Evolutionary conservation across 2,113 vertebrate species (phyloP).

Genomic region (Ibidorhyncha struthersii): DNA sequence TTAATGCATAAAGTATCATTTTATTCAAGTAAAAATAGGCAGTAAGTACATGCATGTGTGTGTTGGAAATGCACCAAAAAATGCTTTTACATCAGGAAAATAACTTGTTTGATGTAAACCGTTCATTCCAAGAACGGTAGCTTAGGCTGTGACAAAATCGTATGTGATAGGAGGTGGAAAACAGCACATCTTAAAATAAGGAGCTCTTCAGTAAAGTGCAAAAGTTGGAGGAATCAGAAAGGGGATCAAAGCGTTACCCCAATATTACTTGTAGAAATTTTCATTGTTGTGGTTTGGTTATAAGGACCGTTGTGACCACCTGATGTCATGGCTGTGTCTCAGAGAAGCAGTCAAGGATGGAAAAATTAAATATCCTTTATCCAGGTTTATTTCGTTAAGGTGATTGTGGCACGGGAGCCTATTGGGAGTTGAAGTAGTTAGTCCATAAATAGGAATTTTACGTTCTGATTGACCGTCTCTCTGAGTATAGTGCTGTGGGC

Average conservation of each 20-base stretch:
- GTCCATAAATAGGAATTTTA: not conserved
- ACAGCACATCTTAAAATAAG: not conserved
- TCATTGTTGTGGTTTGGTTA: not conserved
- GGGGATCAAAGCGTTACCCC: not conserved
- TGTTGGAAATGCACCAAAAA: not conserved
- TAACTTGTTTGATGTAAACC: not conserved
- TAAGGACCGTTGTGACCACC: not conserved
- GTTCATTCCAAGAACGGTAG: not conserved
- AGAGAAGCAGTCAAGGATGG: not conserved
- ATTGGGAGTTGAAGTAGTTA: not conserved
- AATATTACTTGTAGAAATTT: not conserved
- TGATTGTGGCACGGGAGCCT: not conserved
- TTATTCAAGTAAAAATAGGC: not conserved
- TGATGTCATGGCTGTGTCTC: not conserved
- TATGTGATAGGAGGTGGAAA: not conserved
- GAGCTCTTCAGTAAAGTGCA: not conserved
- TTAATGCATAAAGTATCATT: not conserved
- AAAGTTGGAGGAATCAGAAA: not conserved
- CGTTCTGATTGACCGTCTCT: accelerated
- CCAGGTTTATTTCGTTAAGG: not conserved
- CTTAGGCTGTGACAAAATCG: not conserved
- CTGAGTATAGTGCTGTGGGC: not conserved
- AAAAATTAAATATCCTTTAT: not conserved
- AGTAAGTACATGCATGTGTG: not conserved
- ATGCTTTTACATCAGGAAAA: not conserved